These are phyloP conservation scores for Drosophila colorata DNA, from an alignment of 2,888 invertebrate species.

Conservation along the genomic window DNA sequence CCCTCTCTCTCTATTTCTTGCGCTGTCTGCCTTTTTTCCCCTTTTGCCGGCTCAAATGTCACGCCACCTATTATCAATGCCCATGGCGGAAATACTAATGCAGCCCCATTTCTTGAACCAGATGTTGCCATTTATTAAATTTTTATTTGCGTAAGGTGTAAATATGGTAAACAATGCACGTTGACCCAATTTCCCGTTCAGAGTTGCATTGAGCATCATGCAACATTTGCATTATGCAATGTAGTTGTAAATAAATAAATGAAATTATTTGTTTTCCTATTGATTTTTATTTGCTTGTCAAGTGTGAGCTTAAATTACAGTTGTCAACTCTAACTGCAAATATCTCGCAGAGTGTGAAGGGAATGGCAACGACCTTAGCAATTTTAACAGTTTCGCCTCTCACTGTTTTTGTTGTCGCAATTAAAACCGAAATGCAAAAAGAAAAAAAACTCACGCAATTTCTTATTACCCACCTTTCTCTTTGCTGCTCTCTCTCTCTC, in stretches of 20 bases:
- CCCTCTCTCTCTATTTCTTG: conserved; percentile 11
- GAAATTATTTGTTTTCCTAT: conserved; percentile 37
- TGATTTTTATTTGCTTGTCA: conserved; percentile 41
- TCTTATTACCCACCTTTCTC: background rate
- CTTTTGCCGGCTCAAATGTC: conserved; percentile 57
- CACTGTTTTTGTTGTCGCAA: background rate
- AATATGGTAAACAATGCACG: conserved; percentile 13
- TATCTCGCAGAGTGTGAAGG: background rate
- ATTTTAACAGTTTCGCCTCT: background rate
- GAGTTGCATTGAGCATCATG: conserved; percentile 8
- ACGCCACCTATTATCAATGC: conserved; percentile 75
- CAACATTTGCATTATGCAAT: conserved; percentile 55
- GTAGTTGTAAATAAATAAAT: conserved; percentile 12
- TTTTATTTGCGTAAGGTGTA: conserved; percentile 12
- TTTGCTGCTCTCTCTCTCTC: conserved; percentile 4
- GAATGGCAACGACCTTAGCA: conserved; percentile 34
- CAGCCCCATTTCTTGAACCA: conserved; percentile 19
- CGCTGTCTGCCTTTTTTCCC: conserved; percentile 9
- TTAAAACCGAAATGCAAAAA: background rate
- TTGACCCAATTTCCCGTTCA: conserved; percentile 46
- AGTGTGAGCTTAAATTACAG: conserved; percentile 19
- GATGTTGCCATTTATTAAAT: conserved; percentile 1
- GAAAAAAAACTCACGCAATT: background rate
- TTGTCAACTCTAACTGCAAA: background rate
- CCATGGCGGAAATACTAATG: conserved; percentile 25